Base-by-base conservation (phyloP, 1,140 invertebrate genomes). In the Drosophila aff. region DNA sequence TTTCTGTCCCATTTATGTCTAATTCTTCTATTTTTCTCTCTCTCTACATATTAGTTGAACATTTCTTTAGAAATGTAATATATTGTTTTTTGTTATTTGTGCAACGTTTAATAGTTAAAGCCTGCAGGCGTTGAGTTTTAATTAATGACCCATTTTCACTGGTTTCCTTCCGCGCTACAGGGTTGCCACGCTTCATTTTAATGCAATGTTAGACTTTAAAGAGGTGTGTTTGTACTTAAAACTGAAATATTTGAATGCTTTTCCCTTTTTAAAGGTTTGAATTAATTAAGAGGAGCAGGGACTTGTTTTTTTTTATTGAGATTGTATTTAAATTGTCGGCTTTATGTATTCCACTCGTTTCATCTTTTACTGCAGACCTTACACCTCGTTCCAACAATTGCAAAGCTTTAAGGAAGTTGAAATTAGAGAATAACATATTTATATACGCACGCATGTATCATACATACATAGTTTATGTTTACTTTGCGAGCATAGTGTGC, bases 91-190 rank as follows among this genome's bases (percentile, higher is more conserved):
- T 55, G 18, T 40, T 55, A 55, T 23, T 53, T 62, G 7, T 62
- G 60, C 46, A 62, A 55, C 21, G n/a, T 71, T 58, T 38, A 72
- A 53, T 40, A 79, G 52, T 36, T 86, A 41, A 67, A 67, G 61
- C 60, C 83, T 74, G 62, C 72, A 52, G 62, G 80, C 76, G 44
- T 50, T 77, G 44, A 59, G 64, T 87, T 82, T 89, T 78, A 79
- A 79, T 78, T 78, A 79, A 60, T 79, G 66, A 69, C 76, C 76
- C 76, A 77, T 76, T 77, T 77, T 4, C 36, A 50, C 23, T 49
- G 41, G 18, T 57, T 38, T 26, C n/a, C 16, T 44, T 38, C 18
- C 11, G 26, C 40, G 28, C 26, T 43, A 68, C 50, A 66, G 69
- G 72, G 64, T 66, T 61, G 58, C 31, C 59, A 10, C 40, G 33